Evolutionary conservation across 2,113 vertebrate genomes (phyloP), one percentile per base, ranked within the genome.

Genomic region (Xenopus tropicalis): DNA sequence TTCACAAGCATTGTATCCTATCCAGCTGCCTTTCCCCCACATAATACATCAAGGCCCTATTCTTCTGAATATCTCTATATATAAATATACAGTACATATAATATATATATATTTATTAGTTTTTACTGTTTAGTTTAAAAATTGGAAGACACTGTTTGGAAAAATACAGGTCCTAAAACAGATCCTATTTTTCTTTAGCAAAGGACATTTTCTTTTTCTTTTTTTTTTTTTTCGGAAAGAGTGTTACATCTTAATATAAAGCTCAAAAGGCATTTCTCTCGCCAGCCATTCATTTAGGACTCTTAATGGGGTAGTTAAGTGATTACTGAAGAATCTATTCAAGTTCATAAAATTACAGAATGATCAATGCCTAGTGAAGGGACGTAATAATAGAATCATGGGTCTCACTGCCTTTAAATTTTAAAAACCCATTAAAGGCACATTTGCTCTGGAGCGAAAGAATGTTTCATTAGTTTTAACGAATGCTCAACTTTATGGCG

Each of bases 271-370:
- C 71, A 66, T 29, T 37, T 52, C 44, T 68, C 66, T 23, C 17
- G 66, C 14, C 57, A 61, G 57, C 44, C 0, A 51, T 65, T 62
- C 43, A 67, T 14, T 74, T 74, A 74, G 11, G 57, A 19, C 16
- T 25, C 43, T 37, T 74, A 73, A 61, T 67, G 48, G 72, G 65
- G 57, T 61, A 52, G 72, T 68, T 74, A 76, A 63, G 24, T 62
- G 61, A 76, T 76, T 69, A 68, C 43, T 19, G 44, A 61, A 61
- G 52, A 69, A 20, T 68, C 66, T 63, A 58, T 76, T 66, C 52
- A 48, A 76, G 66, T 74, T 74, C 72, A 74, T 76, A 69, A 76
- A 74, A 76, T 76, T 63, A 76, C 66, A 69, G 66, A 69, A 63
- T 42, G 59, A 69, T 75, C 66, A 63, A 75, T 75, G 58, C 72